These are phyloP conservation scores for Galerucella nymphaeae DNA, from an alignment of 2,888 invertebrate genomes.

Conservation along the genomic window DNA sequence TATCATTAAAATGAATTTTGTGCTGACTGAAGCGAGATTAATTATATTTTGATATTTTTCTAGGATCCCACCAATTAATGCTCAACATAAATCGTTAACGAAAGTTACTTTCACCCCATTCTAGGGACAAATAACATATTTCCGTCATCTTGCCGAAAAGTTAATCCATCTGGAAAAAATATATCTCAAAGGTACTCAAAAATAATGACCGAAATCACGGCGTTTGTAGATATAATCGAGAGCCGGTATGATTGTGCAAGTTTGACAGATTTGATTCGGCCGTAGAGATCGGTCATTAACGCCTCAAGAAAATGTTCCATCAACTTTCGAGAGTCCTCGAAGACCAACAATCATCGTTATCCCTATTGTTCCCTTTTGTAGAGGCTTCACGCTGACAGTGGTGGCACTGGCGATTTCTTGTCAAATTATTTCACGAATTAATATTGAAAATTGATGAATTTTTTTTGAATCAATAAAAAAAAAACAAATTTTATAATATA, in stretches of 20 bases:
- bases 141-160: slow-evolving; percentile 28
- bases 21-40: not conserved
- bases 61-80: slow-evolving; percentile 10
- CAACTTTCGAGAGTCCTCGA: slow-evolving; percentile 60
- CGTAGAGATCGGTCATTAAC: slow-evolving; percentile 61
- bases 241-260: slow-evolving; percentile 58
- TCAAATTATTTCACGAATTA: not conserved
- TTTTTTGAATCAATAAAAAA: no score
- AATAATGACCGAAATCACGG: slow-evolving; percentile 50
- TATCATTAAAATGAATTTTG: not conserved
- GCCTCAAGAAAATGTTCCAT: slow-evolving; percentile 63
- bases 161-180: slow-evolving; percentile 41
- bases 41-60: not conserved
- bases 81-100: slow-evolving; percentile 4
- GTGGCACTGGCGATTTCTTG: not conserved
- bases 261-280: slow-evolving; percentile 60
- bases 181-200: slow-evolving; percentile 40
- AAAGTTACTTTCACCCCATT: not conserved
- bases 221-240: slow-evolving; percentile 51
- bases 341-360: slow-evolving; percentile 65
- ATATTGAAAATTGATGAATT: no score
- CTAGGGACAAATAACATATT: slow-evolving; percentile 24
- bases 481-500: no score
- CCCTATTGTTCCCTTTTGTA: slow-evolving; percentile 59
- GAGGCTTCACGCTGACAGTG: slow-evolving; percentile 35